These are phyloP conservation scores for Pseudopipra pipra DNA, from an alignment of 2,113 vertebrate species.

Conservation along the genomic window DNA sequence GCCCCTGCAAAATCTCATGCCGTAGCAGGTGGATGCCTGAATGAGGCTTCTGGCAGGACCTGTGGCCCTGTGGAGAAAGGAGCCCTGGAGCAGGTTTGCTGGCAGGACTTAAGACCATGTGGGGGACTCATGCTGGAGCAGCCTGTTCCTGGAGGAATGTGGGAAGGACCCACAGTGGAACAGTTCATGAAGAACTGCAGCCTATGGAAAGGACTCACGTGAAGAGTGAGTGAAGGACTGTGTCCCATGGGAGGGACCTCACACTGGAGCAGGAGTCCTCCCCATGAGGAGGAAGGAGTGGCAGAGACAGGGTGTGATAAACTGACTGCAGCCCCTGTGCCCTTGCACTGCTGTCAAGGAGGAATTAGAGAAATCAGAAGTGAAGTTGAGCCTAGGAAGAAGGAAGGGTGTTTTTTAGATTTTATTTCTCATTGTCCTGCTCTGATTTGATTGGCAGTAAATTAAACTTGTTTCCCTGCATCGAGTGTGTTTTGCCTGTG, in stretches of 20 bases:
- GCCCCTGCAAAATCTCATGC: background rate
- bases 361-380: background rate
- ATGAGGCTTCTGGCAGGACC: background rate
- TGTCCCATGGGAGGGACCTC: background rate
- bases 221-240: background rate
- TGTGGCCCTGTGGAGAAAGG: background rate
- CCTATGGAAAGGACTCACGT: background rate
- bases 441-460: background rate
- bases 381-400: background rate
- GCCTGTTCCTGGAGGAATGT: background rate
- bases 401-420: fast-evolving
- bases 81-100: background rate
- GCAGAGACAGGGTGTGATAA: background rate
- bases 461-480: background rate
- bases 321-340: background rate
- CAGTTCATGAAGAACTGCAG: background rate
- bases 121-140: background rate
- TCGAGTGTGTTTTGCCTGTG: background rate
- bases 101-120: background rate
- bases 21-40: background rate
- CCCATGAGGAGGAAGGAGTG: background rate
- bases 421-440: background rate
- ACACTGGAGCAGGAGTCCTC: background rate
- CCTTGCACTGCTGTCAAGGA: background rate
- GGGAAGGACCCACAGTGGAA: background rate